These are phyloP conservation scores for Thoracochromis brauschi DNA, from an alignment of 2,113 vertebrate species.

Conservation along the genomic window DNA sequence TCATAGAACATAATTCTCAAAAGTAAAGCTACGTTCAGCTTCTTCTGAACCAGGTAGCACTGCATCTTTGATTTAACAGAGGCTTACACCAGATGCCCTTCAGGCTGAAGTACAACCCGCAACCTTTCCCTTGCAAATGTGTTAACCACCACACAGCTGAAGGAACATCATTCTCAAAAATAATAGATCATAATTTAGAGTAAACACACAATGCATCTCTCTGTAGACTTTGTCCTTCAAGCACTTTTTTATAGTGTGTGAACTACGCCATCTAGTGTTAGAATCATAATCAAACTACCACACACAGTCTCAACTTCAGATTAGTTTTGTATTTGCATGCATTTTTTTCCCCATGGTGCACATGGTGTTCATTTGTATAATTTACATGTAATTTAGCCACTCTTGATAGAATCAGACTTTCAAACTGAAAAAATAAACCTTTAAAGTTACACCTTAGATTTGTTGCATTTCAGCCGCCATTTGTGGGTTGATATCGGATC, in stretches of 20 bases:
- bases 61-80: not conserved
- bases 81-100: not conserved
- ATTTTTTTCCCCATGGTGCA: not conserved
- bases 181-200: not conserved
- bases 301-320: slow-evolving; percentile 47
- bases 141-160: not conserved
- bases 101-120: not conserved
- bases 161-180: not conserved
- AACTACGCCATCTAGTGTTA: slow-evolving; percentile 24
- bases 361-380: not conserved
- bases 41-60: not conserved
- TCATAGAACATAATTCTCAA: not conserved
- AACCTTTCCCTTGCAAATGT: not conserved
- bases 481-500: not conserved
- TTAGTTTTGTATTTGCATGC: slow-evolving; percentile 1
- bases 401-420: not conserved
- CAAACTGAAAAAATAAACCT: not conserved
- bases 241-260: not conserved
- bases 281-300: slow-evolving; percentile 31
- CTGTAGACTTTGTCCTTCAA: not conserved
- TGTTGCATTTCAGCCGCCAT: not conserved
- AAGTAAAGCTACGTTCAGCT: not conserved
- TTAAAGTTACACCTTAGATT: not conserved
- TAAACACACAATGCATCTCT: not conserved
- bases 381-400: not conserved